Evolutionary conservation across 2,888 invertebrate genomes (phyloP).

Genomic region (Hofmannophila pseudospretella): DNA sequence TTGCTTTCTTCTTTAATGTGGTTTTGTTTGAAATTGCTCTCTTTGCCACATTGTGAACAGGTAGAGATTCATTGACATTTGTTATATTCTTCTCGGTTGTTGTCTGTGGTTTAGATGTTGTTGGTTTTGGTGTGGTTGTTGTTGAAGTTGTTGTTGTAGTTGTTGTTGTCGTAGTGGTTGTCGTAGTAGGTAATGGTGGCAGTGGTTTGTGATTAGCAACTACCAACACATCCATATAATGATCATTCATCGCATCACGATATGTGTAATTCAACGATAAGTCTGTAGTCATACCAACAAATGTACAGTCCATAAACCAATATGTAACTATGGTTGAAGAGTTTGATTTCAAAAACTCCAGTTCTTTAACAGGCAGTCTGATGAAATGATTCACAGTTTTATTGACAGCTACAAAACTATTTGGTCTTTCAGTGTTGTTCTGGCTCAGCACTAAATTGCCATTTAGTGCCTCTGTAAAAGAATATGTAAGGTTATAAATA

Average conservation of each 20-base stretch:
- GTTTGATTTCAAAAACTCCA: conserved; percentile 71
- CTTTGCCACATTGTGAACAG: conserved; percentile 34
- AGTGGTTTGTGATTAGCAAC: conserved; percentile 83
- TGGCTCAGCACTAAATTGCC: conserved; percentile 83
- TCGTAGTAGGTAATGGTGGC: conserved; percentile 70
- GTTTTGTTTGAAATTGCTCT: conserved; percentile 36
- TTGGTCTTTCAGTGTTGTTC: conserved; percentile 72
- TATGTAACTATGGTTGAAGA: conserved; percentile 78
- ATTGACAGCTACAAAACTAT: conserved; percentile 81
- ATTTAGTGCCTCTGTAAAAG: conserved; percentile 79
- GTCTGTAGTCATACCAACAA: conserved; percentile 80
- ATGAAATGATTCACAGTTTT: conserved; percentile 78
- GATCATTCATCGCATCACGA: conserved; percentile 75
- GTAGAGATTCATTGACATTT: conserved; percentile 13
- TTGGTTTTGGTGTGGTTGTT: conserved; percentile 48
- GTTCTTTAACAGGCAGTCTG: conserved; percentile 78
- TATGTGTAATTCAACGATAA: conserved; percentile 81
- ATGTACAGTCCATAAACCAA: conserved; percentile 89
- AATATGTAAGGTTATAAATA: not conserved
- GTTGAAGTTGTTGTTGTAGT: conserved; percentile 64
- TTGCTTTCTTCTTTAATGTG: conserved; percentile 22
- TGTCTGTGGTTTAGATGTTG: conserved; percentile 33
- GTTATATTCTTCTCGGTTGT: conserved; percentile 19
- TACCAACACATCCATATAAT: conserved; percentile 83
- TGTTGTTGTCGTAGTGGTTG: conserved; percentile 63